Base-by-base conservation (phyloP, 1,140 invertebrate species). In the Bursaphelenchus mucronatus region DNA sequence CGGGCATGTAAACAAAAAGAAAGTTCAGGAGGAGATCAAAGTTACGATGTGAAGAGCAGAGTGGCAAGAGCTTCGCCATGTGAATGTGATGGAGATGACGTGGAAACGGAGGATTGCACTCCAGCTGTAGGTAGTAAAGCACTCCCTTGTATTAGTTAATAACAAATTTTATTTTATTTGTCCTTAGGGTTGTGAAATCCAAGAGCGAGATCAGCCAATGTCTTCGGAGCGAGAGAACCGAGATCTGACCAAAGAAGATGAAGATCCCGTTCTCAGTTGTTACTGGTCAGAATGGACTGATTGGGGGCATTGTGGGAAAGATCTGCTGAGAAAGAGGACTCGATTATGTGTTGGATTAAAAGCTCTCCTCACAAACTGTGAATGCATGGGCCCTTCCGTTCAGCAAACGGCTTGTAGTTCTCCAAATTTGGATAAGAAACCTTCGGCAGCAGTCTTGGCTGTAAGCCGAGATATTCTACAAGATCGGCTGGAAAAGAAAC, bases 271-370 rank as follows among this genome's bases (percentile, higher is more conserved):
- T 0, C 30, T 52, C 9, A 69, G 40, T 15, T 68, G 67, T 44
- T 68, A 66, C 19, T 68, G 67, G 55, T 61, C 55, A 1, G 67
- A 68, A 13, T 68, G 67, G 67, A 71, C 11, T 7, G 67, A 69
- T 13, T 68, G 67, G 67, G 30, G 46, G 8, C 39, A 59, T 10
- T 68, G 67, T 69, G 66, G 64, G 6, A 62, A 43, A 15, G 63
- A 70, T 43, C 61, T 45, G 17, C 44, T 63, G 55, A 68, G 62
- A 21, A 55, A 63, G 15, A 17, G 67, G 17, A 68, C 67, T n/a
- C 21, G 67, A 30, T 69, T 68, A 11, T 68, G 67, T 39, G 67
- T 68, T 44, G 67, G 67, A 40, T 39, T 68, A 9, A 68, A 68
- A 21, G 67, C 67, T 19, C 43, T 68, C 10, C 44, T 68, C 39